Evolutionary conservation across 2,888 invertebrate genomes (phyloP).

Genomic region (Aphodius sticticus): DNA sequence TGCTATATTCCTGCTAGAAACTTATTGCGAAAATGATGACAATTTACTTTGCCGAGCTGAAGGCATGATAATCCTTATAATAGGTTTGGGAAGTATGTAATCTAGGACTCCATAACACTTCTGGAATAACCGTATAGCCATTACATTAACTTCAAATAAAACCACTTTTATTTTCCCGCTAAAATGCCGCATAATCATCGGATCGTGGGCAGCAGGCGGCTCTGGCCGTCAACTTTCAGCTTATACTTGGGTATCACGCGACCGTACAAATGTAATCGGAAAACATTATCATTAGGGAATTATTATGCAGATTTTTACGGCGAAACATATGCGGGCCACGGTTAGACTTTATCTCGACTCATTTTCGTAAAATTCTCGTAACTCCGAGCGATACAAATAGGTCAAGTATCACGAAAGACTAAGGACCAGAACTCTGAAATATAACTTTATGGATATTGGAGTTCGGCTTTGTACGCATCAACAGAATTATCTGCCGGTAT

Average conservation of each 20-base stretch:
- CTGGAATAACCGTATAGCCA: not conserved
- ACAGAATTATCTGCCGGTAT: not conserved
- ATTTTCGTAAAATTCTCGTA: slow-evolving; percentile 4
- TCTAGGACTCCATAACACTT: not conserved
- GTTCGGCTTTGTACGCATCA: not conserved
- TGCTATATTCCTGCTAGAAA: too few relatives aligned
- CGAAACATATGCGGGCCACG: slow-evolving; percentile 15
- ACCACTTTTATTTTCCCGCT: slow-evolving; percentile 15
- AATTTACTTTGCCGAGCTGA: not conserved
- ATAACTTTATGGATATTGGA: not conserved
- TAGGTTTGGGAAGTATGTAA: not conserved
- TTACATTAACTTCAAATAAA: not conserved
- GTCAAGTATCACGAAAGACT: not conserved
- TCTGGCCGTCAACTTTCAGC: slow-evolving; percentile 13
- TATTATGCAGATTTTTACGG: slow-evolving; percentile 47
- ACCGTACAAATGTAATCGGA: slow-evolving; percentile 45
- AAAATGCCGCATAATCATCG: not conserved
- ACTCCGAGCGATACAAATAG: not conserved
- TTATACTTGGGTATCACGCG: slow-evolving; percentile 38
- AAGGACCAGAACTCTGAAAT: not conserved
- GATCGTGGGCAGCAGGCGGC: not conserved
- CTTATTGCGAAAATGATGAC: too few relatives aligned
- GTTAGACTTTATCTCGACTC: slow-evolving; percentile 15
- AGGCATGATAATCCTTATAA: not conserved
- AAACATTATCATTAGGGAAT: slow-evolving; percentile 48